These are phyloP conservation scores for Leptinotarsa tumamoca DNA, from an alignment of 2,888 invertebrate species.

Conservation along the genomic window DNA sequence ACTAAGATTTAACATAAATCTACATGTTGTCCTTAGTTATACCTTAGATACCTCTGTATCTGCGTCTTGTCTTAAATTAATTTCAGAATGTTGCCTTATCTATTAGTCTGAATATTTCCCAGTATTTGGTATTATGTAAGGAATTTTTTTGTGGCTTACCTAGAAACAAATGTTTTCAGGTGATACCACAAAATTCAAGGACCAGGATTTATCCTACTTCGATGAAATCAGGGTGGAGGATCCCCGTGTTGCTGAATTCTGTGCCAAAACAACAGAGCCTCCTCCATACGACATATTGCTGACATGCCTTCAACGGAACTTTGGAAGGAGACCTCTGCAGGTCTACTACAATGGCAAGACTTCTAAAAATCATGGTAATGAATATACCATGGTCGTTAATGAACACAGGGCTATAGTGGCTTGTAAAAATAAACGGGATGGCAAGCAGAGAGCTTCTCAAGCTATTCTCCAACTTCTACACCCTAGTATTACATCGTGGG, in stretches of 20 bases:
- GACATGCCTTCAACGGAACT: conserved; percentile 92
- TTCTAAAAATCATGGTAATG: conserved; percentile 90
- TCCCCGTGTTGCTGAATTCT: conserved; percentile 93
- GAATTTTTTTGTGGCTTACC: conserved; percentile 36
- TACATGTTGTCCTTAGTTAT: no score
- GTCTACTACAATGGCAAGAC: conserved; percentile 86
- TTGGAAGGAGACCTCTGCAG: conserved; percentile 89
- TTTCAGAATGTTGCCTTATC: no score
- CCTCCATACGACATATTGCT: conserved; percentile 93
- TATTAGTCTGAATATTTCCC: neutral
- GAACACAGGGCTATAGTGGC: conserved; percentile 90
- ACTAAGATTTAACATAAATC: no score
- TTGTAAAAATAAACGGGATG: conserved; percentile 97
- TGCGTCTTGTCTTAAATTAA: no score
- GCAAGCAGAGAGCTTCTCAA: conserved; percentile 96
- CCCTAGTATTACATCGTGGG: conserved; percentile 95
- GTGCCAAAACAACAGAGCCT: conserved; percentile 95
- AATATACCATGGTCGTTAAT: conserved; percentile 94
- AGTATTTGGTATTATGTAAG: neutral
- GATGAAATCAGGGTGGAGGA: conserved; percentile 95
- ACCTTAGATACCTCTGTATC: no score
- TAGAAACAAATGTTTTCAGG: conserved; percentile 47
- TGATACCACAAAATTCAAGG: conserved; percentile 65
- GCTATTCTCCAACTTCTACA: conserved; percentile 92
- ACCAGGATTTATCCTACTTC: conserved; percentile 79